Conservation (phyloP, 2,888 invertebrate genomes). For the Ennomos erosarius region DNA sequence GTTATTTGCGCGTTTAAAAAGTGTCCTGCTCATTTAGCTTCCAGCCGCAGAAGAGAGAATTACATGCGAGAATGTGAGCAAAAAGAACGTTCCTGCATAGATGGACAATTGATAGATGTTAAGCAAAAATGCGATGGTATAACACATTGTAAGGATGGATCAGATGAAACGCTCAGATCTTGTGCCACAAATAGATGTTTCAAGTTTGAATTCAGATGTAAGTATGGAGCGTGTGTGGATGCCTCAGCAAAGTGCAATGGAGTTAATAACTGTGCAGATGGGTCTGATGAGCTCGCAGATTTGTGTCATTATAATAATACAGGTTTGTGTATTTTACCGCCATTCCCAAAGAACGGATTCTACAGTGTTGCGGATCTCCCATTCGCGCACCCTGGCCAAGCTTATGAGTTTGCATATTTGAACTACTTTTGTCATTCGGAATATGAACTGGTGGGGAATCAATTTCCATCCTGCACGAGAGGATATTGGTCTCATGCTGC, state of each 20-base stretch:
- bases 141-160: constrained; percentile 29
- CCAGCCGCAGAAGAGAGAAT: background rate
- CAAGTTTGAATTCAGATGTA: constrained; percentile 20
- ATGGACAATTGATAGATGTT: constrained; percentile 16
- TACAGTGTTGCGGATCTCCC: constrained; percentile 17
- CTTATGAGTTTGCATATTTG: constrained; percentile 15
- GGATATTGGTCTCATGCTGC: constrained; percentile 17
- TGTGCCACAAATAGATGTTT: constrained; percentile 23
- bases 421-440: constrained; percentile 25
- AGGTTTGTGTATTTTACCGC: constrained; percentile 26
- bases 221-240: constrained; percentile 28
- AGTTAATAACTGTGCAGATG: constrained; percentile 19
- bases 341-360: constrained; percentile 22
- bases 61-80: constrained; percentile 16
- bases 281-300: constrained; percentile 20
- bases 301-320: constrained; percentile 19
- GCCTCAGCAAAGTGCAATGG: constrained; percentile 19
- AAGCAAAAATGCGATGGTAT: constrained; percentile 21
- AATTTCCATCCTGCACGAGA: constrained; percentile 13
- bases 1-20: constrained; percentile 3
- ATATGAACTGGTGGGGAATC: constrained; percentile 14
- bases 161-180: constrained; percentile 25
- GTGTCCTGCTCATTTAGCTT: background rate
- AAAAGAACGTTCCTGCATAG: constrained; percentile 20
- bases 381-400: constrained; percentile 19